Base-by-base conservation (phyloP, 2,888 invertebrate genomes). In the Ethmia dodecea region DNA sequence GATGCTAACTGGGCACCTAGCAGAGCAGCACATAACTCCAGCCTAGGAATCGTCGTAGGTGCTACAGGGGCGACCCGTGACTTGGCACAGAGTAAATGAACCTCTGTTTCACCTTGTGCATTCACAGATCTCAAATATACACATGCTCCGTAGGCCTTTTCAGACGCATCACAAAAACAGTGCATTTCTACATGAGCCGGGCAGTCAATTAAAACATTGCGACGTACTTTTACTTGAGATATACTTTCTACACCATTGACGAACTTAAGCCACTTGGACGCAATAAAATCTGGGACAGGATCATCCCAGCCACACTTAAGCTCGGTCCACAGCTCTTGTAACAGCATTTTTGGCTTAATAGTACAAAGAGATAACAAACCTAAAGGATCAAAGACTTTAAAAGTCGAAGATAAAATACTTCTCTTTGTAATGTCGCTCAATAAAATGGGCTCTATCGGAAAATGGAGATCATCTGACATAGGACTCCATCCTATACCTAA, bases 1-100 rank as follows among this genome's bases (percentile, higher is more conserved):
- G 20, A 22, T 14, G 13, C 22, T 14, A 46, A 12, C 9, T 32
- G 33, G 31, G 41, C 9, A 15, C 10, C 39, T 5, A 40, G 3
- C 6, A 43, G n/a, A 1, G 45, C 45, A 6, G 33, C 41, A 14
- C 45, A 46, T 8, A 43, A 28, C 15, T 46, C 46, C 5, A 46
- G 33, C 1, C 43, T 29, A 0, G 41, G 43, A 3, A 41, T 45
- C 0, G 37, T 43, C 1, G 31, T 35, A 8, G 45, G 28, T 22
- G 43, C 37, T 3, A 46, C 22, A 9, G 43, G 42, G 0, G 40
- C 40, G 5, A 42, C 35, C 11, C 13, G n/a, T 20, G 10, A n/a
- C 27, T 39, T 32, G 1, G 39, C 12, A 6, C 10, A 22, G 8
- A 39, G 15, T 3, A 39, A 18, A 18, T 16, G 31, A 2, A 34